Base-by-base conservation (phyloP, 2,888 invertebrate species). In the Chymomyza caudatula region DNA sequence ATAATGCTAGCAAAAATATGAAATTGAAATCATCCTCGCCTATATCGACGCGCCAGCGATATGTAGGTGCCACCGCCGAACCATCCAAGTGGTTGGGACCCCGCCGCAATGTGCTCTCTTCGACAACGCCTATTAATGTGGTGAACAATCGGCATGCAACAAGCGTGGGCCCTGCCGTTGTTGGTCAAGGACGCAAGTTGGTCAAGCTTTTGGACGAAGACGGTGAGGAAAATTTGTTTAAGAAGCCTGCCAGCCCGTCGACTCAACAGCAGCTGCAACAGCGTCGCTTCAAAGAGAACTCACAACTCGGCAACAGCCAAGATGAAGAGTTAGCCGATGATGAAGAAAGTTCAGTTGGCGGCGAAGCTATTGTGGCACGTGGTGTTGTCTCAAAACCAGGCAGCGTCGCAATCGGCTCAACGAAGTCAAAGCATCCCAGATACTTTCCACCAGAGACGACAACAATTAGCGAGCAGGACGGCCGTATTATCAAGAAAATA, bases 401-500 rank as follows among this genome's bases (percentile, higher is more conserved):
- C 55, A 47, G 37, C 43, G 53, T 15, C 43, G 54, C 20, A 6
- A 44, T 20, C 23, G 43, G 22, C 29, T 4, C 20, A 5, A 13
- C 44, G 20, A 43, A 17, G 25, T n/a, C n/a, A 15, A 25, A 47
- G 6, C 53, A 55, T 17, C 53, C 71, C 0, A 75, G 73, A 64
- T 70, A 71, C 59, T 78, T 80, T 23, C 87, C 89, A 19, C 81
- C 86, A 0, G 89, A 89, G 74, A 90, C 89, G 65, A 87, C 89
- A 17, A 85, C 88, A 0, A 85, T 89, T 3, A 87, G 87, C 15
- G 80, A 88, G 11, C 89, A 90, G 60, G 89, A 89, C 8, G 90
- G 90, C 17, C 88, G 89, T 57, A 73, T 90, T 2, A 87, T 90
- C 2, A 90, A 90, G 64, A 90, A 90, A 76, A 89, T 90, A 3